A percentile compares a stretch with the other conserved stretches of the same genome.
These are phyloP conservation scores for Drosophila aff. DNA, from an alignment of 1,140 invertebrate genomes.

Conservation along the genomic window DNA sequence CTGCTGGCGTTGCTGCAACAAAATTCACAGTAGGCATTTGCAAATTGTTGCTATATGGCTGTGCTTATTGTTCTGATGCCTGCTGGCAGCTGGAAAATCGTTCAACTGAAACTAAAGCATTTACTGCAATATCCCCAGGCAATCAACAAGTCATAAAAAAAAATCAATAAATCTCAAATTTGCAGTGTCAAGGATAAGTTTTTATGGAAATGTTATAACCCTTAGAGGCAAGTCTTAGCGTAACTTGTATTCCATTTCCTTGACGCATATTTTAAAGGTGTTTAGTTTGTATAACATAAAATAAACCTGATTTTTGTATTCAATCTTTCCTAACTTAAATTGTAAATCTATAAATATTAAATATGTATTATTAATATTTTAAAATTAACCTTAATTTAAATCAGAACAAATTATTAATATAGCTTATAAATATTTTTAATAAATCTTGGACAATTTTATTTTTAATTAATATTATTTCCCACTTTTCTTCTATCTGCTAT, in stretches of 20 bases:
- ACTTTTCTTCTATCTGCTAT: slow-evolving; percentile 21
- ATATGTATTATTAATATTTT: background rate
- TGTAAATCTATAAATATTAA: too few species aligned
- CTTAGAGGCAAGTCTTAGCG: too few species aligned
- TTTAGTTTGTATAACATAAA: too few species aligned
- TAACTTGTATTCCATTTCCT: slow-evolving; percentile 24
- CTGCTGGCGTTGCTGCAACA: slow-evolving; percentile 19
- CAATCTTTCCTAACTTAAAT: too few species aligned
- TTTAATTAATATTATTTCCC: background rate
- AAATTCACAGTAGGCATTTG: slow-evolving; percentile 8
- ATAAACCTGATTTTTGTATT: too few species aligned
- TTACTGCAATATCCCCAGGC: slow-evolving; percentile 11
- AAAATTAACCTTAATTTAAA: background rate
- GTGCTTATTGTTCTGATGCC: slow-evolving; percentile 11
- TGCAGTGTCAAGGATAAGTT: slow-evolving; percentile 12
- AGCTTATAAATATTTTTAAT: background rate
- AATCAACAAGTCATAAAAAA: slow-evolving; percentile 2
- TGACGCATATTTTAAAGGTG: slow-evolving; percentile 8
- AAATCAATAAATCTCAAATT: slow-evolving; percentile 20
- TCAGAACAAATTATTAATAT: too few species aligned
- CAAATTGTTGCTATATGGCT: slow-evolving; percentile 2
- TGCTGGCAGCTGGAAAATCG: slow-evolving; percentile 23
- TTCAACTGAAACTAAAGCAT: slow-evolving; percentile 33
- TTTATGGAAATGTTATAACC: background rate
- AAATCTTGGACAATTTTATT: background rate